phyloP scores from a whole-genome alignment of 2,113 vertebrate genomes.

The Calyptommatus sinebrachiatus region DNA sequence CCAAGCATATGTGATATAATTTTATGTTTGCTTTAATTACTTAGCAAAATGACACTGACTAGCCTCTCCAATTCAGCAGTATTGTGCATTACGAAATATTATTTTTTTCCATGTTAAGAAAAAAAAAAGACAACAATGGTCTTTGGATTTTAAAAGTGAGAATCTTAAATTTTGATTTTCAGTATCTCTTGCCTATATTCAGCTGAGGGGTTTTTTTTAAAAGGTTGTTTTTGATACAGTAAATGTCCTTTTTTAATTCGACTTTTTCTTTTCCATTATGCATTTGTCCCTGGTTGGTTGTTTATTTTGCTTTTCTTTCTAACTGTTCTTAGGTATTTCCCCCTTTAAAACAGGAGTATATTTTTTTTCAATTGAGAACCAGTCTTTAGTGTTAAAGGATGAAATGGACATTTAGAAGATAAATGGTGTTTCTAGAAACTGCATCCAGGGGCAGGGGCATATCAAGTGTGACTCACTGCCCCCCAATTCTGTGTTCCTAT shows the following conservation, averaged over 20 bases:
- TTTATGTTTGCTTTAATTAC: constrained; percentile 31
- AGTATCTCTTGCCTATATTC: neutral
- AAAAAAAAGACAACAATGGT: neutral
- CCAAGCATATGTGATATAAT: neutral
- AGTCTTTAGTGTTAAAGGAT: no score
- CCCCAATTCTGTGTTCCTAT: no score
- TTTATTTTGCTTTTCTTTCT: no score
- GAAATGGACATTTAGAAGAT: no score
- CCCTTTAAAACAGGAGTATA: no score
- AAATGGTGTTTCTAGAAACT: no score
- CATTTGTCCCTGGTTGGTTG: no score
- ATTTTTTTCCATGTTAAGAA: rapidly evolving
- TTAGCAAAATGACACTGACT: neutral
- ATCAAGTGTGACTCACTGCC: no score
- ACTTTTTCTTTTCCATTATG: neutral
- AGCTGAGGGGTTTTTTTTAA: neutral
- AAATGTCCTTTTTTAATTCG: no score
- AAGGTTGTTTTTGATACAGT: neutral
- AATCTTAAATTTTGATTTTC: neutral
- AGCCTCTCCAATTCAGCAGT: neutral
- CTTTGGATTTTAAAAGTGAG: constrained; percentile 12
- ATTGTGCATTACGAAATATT: neutral
- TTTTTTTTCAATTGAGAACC: no score
- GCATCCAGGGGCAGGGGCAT: no score
- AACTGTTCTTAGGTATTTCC: no score